A percentile compares a stretch with the other conserved stretches of the same genome.
These are phyloP conservation scores for Lapara coniferarum DNA, from an alignment of 2,888 invertebrate species.

Conservation along the genomic window DNA sequence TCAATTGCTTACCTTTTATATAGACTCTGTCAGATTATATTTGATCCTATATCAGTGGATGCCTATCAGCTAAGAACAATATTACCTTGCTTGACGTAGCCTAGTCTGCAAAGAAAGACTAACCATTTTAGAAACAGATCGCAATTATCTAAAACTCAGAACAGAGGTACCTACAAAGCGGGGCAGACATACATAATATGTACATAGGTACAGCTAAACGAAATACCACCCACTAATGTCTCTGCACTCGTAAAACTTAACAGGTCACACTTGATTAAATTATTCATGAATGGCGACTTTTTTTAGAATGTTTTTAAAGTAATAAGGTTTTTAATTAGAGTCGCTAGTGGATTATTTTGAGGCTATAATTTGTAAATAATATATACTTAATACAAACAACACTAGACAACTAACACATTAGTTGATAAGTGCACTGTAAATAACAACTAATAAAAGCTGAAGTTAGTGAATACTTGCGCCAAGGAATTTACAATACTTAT, in stretches of 20 bases:
- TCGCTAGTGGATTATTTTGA: conserved; percentile 11
- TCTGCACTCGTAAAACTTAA: neutral
- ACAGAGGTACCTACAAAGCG: conserved; percentile 45
- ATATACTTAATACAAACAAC: neutral
- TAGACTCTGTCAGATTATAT: neutral
- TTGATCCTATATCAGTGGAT: conserved; percentile 35
- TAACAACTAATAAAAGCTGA: neutral
- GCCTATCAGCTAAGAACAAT: conserved; percentile 43
- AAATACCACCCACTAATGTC: conserved; percentile 19
- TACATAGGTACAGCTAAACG: conserved; percentile 7
- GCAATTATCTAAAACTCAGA: conserved; percentile 68
- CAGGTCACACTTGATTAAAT: neutral
- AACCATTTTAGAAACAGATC: conserved; percentile 83
- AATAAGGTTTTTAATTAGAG: neutral
- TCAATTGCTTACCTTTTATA: conserved; percentile 36
- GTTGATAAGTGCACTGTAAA: neutral
- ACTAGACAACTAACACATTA: conserved; percentile 9
- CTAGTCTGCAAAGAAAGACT: conserved; percentile 57
- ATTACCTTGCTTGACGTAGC: conserved; percentile 26
- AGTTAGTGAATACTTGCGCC: neutral
- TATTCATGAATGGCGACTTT: neutral
- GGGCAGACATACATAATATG: conserved; percentile 27
- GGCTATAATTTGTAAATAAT: neutral
- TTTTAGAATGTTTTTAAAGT: neutral
- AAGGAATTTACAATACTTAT: neutral